These are phyloP conservation scores for rat (Rattus norvegicus) DNA, from an alignment of 2,113 vertebrate genomes.

Conservation along the genomic window DNA sequence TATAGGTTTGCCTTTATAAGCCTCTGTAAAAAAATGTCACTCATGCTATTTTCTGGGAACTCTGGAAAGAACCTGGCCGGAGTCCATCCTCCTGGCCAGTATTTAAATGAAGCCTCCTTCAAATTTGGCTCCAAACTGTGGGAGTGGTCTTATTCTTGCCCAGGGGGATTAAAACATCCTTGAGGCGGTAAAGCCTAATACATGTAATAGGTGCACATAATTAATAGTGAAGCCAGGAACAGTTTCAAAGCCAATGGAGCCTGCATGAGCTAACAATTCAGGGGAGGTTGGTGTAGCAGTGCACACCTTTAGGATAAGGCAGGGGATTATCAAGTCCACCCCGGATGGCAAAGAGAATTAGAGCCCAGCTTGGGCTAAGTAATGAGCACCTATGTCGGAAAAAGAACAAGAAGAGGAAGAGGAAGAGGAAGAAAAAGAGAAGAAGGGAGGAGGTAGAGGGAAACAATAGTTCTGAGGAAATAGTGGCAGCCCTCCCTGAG, in stretches of 20 bases:
- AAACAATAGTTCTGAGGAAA: neutral
- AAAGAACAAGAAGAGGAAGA: neutral
- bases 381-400: neutral
- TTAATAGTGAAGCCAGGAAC: neutral
- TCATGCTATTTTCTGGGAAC: neutral
- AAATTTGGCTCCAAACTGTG: neutral
- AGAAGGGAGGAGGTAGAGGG: neutral
- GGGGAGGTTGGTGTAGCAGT: neutral
- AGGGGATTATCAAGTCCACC: neutral
- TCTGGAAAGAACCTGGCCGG: neutral
- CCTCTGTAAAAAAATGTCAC: neutral
- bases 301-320: neutral
- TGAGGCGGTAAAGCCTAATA: neutral
- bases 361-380: neutral
- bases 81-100: neutral
- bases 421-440: neutral
- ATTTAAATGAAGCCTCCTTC: neutral
- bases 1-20: neutral
- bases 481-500: neutral
- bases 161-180: neutral
- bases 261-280: neutral
- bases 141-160: neutral
- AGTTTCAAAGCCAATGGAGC: neutral
- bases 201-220: too few relatives aligned
- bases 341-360: neutral